A percentile compares a stretch with the other conserved stretches of the same genome.
Conservation (phyloP, 2,113 vertebrate species). For the Dolichotis patagonum region DNA sequence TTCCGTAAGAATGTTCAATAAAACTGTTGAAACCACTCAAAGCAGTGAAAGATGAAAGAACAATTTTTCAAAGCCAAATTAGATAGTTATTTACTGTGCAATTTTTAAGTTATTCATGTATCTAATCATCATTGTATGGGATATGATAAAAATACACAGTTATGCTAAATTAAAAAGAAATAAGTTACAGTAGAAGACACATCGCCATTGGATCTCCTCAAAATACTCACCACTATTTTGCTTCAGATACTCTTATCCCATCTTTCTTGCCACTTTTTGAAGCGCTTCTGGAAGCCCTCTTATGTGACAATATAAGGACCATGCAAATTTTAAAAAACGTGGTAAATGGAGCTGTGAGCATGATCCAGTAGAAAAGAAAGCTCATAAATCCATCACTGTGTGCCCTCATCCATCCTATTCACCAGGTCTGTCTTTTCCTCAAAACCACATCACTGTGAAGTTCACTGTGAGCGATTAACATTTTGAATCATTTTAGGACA, state of each 20-base stretch:
- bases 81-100: background rate
- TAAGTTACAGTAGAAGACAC: background rate
- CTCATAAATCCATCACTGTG: background rate
- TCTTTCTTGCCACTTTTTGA: background rate
- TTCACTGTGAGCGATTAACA: background rate
- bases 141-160: background rate
- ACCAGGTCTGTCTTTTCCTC: background rate
- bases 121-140: background rate
- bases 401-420: background rate
- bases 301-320: background rate
- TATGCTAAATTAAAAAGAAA: background rate
- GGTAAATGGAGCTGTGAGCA: background rate
- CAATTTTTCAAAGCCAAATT: background rate
- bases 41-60: background rate
- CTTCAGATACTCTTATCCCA: background rate
- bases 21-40: background rate
- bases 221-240: background rate
- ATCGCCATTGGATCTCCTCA: background rate
- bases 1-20: background rate
- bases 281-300: background rate
- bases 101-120: background rate
- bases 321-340: background rate
- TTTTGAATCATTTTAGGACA: background rate
- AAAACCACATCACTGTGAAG: background rate
- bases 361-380: background rate